These are phyloP conservation scores for Palythoa caribaeorum DNA, from an alignment of 92 coral and sea anemone species.

Conservation along the genomic window DNA sequence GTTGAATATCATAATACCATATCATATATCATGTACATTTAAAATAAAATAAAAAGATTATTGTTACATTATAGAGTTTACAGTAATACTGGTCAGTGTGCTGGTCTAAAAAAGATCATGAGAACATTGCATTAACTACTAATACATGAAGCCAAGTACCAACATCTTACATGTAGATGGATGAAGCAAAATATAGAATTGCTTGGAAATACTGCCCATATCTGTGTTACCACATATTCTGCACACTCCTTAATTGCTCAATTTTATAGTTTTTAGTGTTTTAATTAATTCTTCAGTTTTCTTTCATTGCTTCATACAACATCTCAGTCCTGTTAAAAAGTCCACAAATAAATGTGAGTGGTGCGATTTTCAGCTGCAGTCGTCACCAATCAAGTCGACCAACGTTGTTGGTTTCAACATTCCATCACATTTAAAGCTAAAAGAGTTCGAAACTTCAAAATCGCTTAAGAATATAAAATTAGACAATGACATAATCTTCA, in stretches of 20 bases:
- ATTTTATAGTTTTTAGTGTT: background rate
- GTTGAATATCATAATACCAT: background rate
- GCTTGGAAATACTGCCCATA: background rate
- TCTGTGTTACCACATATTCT: background rate
- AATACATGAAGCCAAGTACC: background rate
- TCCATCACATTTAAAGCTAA: slow-evolving; percentile 47
- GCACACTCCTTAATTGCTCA: background rate
- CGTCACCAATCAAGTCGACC: slow-evolving; percentile 62
- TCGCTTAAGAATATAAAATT: slow-evolving; percentile 49
- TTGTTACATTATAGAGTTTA: slow-evolving; percentile 17
- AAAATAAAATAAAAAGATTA: background rate
- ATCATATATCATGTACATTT: background rate
- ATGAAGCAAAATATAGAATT: slow-evolving; percentile 8
- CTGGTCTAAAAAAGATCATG: background rate
- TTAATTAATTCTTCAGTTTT: slow-evolving; percentile 7
- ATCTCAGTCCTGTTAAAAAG: slow-evolving; percentile 55
- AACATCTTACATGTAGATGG: slow-evolving; percentile 6
- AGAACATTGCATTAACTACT: slow-evolving; percentile 14
- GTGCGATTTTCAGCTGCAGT: slow-evolving; percentile 66
- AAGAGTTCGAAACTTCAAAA: slow-evolving; percentile 59
- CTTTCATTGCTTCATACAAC: slow-evolving; percentile 52
- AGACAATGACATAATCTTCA: slow-evolving; percentile 55
- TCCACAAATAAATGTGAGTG: slow-evolving; percentile 63
- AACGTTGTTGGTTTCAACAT: slow-evolving; percentile 69
- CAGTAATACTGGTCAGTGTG: slow-evolving; percentile 8